These are phyloP conservation scores for Prunella himalayana DNA, from an alignment of 2,113 vertebrate genomes.

Conservation along the genomic window DNA sequence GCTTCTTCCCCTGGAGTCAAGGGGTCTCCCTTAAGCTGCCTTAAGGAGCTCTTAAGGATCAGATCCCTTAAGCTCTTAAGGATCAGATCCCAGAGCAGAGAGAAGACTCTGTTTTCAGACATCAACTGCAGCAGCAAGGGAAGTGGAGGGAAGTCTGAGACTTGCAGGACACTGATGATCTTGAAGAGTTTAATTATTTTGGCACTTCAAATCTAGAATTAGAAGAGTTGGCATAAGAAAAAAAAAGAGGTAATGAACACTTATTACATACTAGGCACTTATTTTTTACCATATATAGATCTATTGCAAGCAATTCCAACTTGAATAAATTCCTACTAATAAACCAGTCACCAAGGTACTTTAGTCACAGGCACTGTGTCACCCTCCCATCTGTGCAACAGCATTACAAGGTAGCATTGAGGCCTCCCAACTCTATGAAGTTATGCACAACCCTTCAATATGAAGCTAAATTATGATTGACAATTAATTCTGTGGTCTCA, in stretches of 20 bases:
- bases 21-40: background rate
- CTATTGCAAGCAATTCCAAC: background rate
- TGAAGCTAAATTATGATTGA: slow-evolving; percentile 5
- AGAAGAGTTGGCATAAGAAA: background rate
- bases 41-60: too few relatives aligned
- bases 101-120: background rate
- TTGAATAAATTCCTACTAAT: background rate
- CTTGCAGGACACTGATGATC: background rate
- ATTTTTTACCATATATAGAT: background rate
- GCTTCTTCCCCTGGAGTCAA: background rate
- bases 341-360: background rate
- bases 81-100: background rate
- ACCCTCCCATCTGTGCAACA: background rate
- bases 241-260: background rate
- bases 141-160: background rate
- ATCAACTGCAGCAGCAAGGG: background rate
- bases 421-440: background rate
- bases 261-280: background rate
- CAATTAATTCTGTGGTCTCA: slow-evolving; percentile 41
- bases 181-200: background rate
- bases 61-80: too few relatives aligned
- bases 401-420: background rate
- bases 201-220: slow-evolving; percentile 6
- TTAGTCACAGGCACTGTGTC: background rate
- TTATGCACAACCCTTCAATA: background rate